Base-by-base conservation (phyloP, 2,888 invertebrate genomes). In the Catonia carolina region DNA sequence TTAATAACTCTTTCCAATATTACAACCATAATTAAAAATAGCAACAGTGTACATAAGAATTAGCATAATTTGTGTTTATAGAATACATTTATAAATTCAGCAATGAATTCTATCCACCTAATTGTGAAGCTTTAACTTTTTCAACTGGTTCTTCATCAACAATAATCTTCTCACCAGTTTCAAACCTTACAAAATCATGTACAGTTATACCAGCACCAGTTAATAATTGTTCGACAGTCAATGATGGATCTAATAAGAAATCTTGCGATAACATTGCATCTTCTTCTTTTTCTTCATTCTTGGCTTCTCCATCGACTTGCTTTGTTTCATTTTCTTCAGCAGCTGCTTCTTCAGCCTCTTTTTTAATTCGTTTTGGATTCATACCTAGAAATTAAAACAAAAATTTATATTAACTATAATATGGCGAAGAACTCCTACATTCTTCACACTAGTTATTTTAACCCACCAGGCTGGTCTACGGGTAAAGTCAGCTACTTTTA, bases 251-350 rank as follows among this genome's bases (percentile, higher is more conserved):
- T 18, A 91, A 71, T 36, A 96, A 74, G 72, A 86, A 95, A 67
- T 94, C 92, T 72, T 97, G 96, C 71, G 82, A 83, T 58, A 95
- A 82, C 60, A 96, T 78, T 66, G 83, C 82, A 0, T 78, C 79
- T 75, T 94, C 94, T 45, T 90, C 85, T 27, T 63, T 56, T 14
- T 48, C 31, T 8, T 47, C 51, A 2, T 33, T 20, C 2, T 27
- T 27, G n/a, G n/a, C 45, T 31, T 23, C 2, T 10, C 6, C 12
- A 18, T 55, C 23, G 45, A 59, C 57, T 56, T 59, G 58, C 14
- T 47, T 41, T 7, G 63, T 60, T 53, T 58, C 57, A 68, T 89
- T 87, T 4, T 67, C 66, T 49, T 42, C 45, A 15, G 7, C 10
- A 17, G 27, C 33, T 20, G n/a, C 37, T 12, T 37, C 37, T 7